A percentile compares a stretch with the other conserved stretches of the same genome.
These are phyloP conservation scores for Drosophila nannoptera DNA, from an alignment of 1,140 invertebrate species.

Conservation along the genomic window DNA sequence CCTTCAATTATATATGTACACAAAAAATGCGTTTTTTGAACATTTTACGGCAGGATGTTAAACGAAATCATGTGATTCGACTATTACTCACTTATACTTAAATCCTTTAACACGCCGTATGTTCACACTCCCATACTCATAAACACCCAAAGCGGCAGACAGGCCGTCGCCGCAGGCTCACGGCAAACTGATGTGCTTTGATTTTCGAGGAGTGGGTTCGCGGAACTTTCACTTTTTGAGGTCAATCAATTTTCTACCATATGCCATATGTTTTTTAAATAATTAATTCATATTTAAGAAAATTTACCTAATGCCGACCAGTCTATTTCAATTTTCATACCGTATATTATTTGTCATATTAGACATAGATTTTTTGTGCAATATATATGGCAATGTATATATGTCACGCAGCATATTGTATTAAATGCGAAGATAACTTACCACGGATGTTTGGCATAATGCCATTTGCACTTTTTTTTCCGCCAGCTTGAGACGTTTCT, in stretches of 20 bases:
- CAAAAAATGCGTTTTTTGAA: not conserved
- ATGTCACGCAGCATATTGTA: not conserved
- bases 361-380: conserved; percentile 13
- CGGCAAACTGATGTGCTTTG: conserved; percentile 28
- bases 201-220: not conserved
- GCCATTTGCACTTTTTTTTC: conserved; percentile 78
- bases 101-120: conserved; percentile 26
- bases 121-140: conserved; percentile 17
- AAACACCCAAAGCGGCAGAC: conserved; percentile 20
- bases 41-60: not conserved
- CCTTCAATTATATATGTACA: conserved; percentile 7
- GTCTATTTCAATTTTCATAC: not conserved
- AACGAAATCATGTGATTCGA: conserved; percentile 20
- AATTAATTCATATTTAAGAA: conserved; percentile 5
- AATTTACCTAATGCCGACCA: not conserved
- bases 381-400: not conserved
- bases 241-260: conserved; percentile 29
- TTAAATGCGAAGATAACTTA: conserved; percentile 42
- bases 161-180: conserved; percentile 41
- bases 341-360: not conserved
- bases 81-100: not conserved
- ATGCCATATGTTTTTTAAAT: conserved; percentile 17
- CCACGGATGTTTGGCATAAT: conserved; percentile 78
- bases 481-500: conserved; percentile 70
- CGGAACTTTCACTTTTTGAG: conserved; percentile 65